Base-by-base conservation (phyloP, 2,113 vertebrate species). In the Scortum barcoo region DNA sequence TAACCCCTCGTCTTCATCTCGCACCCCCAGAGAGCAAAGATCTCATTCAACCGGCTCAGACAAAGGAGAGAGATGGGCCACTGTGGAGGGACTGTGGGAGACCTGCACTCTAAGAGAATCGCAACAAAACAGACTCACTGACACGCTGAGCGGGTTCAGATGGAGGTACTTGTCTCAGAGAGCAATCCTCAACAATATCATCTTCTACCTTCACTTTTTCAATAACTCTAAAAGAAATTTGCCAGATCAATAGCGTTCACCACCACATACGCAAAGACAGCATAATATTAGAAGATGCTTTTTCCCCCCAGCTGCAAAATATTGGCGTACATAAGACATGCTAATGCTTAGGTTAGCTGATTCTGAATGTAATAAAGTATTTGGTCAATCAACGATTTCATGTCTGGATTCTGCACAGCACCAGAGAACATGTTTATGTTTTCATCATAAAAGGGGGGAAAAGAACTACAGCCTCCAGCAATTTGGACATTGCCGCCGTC, bases 1-100 rank as follows among this genome's bases (percentile, higher is more conserved):
- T 28, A 78, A 77, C 40, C 72, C 76, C 54, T 70, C 14, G 33
- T 74, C 78, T 78, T 69, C 65, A 71, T 76, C 72, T 40, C 54
- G 86, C 68, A 73, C 60, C 72, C 72, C 79, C 5, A 58, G 81
- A 85, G 76, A 89, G 76, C 53, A 78, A 60, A 89, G 78, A 86
- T 28, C 75, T 80, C 62, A 83, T 76, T 87, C 80, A 86, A 68
- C 69, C 69, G 57, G 72, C 77, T 30, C 26, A 86, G 73, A 83
- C 44, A 84, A 83, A 84, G 78, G 42, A 71, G 20, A 85, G 76
- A 80, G 72, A 69, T 16, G 50, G 66, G 72, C 69, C 72, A 12
- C 75, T 42, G 76, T 53, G 76, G 62, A 63, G 67, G 78, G 73
- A 48, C 76, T 65, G 46, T 84, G 83, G 78, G 79, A 83, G 54